A percentile compares a stretch with the other conserved stretches of the same genome.
Conservation (phyloP, 2,113 vertebrate species). For the Ameiurus melas region DNA sequence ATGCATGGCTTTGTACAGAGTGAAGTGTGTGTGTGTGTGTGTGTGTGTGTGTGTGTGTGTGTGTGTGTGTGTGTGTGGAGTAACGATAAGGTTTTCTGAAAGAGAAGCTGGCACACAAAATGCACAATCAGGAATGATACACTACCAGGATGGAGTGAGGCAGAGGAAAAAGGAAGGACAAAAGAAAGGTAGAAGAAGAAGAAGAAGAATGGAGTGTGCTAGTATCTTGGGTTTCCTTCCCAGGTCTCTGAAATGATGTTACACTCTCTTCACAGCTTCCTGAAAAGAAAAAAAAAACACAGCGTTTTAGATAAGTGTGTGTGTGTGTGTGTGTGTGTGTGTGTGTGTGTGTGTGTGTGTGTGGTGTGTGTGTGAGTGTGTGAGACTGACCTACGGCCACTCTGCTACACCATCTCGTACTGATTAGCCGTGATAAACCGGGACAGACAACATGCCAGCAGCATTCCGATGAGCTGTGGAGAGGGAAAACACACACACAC, state of each 20-base stretch:
- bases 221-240: slow-evolving; percentile 75
- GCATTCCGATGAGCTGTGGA: slow-evolving; percentile 93
- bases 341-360: slow-evolving; percentile 23
- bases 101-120: slow-evolving; percentile 62
- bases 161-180: slow-evolving; percentile 25
- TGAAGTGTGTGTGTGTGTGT: slow-evolving; percentile 18
- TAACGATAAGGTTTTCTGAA: slow-evolving; percentile 15
- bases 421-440: slow-evolving; percentile 99
- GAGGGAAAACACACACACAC: slow-evolving; percentile 27
- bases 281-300: slow-evolving; percentile 70
- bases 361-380: slow-evolving; percentile 26
- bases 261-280: slow-evolving; percentile 62
- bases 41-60: slow-evolving; percentile 32
- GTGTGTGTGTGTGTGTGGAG: slow-evolving; percentile 26
- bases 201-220: slow-evolving; percentile 67
- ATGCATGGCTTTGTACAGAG: slow-evolving; percentile 52
- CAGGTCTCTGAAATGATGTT: slow-evolving; percentile 62
- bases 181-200: slow-evolving; percentile 16
- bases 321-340: background rate
- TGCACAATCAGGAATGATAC: slow-evolving; percentile 76
- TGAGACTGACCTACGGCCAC: slow-evolving; percentile 73
- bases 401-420: slow-evolving; percentile 97
- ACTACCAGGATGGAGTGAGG: slow-evolving; percentile 58
- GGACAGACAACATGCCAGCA: slow-evolving; percentile 97
- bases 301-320: slow-evolving; percentile 16